These are phyloP conservation scores for Hirtodrosophila duncani DNA, from an alignment of 2,888 invertebrate species.

Conservation along the genomic window DNA sequence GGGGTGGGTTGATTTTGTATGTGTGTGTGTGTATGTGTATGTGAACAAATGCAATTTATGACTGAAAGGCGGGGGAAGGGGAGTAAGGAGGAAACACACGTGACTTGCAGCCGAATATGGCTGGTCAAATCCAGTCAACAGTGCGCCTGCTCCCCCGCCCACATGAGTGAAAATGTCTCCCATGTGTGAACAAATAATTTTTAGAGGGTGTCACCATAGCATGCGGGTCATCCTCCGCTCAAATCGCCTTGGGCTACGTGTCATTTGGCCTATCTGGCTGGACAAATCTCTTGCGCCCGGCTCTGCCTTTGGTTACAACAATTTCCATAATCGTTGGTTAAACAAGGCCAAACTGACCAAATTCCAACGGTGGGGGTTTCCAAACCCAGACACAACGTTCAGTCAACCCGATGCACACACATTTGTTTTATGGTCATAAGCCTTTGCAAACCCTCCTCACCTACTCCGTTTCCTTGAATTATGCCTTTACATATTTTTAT, in stretches of 20 bases:
- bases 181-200: constrained; percentile 71
- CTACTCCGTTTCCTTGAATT: constrained; percentile 67
- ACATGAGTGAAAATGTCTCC: constrained; percentile 68
- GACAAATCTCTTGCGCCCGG: constrained; percentile 46
- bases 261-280: constrained; percentile 63
- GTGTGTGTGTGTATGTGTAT: no score
- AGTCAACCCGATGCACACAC: constrained; percentile 45
- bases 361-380: constrained; percentile 6
- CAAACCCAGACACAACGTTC: constrained; percentile 38
- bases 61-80: constrained; percentile 18
- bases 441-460: constrained; percentile 30
- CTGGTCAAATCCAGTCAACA: constrained; percentile 34
- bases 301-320: constrained; percentile 24
- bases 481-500: constrained; percentile 70
- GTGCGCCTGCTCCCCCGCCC: constrained; percentile 24
- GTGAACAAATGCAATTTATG: constrained; percentile 45
- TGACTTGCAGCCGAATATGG: constrained; percentile 54
- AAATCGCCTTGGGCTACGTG: constrained; percentile 48
- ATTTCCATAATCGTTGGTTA: constrained; percentile 72
- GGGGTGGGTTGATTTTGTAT: no score
- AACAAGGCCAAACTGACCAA: constrained; percentile 65
- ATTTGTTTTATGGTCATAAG: constrained; percentile 30
- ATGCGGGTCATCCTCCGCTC: constrained; percentile 49
- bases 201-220: constrained; percentile 59
- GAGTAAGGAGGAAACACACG: constrained; percentile 41